A percentile compares a stretch with the other conserved stretches of the same genome.
Conservation (phyloP, 2,113 vertebrate species). For the Columba janthina region DNA sequence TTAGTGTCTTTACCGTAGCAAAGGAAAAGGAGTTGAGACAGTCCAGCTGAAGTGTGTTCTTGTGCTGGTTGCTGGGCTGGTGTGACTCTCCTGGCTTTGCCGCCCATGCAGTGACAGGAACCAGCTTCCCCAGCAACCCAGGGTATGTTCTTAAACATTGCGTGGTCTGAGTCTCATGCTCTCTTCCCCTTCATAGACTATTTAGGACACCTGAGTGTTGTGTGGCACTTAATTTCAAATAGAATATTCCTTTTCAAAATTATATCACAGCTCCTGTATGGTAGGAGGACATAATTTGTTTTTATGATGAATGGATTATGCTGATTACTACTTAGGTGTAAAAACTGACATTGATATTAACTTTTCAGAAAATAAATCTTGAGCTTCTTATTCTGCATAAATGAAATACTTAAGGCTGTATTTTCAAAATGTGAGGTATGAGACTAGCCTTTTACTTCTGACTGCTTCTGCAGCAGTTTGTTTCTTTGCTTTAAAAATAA, state of each 20-base stretch:
- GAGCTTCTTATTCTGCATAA: background rate
- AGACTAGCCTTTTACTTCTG: background rate
- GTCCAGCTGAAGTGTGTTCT: background rate
- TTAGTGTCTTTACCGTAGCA: background rate
- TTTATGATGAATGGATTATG: background rate
- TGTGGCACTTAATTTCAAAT: background rate
- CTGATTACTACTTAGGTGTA: background rate
- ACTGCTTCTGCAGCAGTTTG: background rate
- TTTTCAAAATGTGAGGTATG: background rate
- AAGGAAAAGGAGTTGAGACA: rapidly evolving
- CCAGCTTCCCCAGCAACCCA: background rate
- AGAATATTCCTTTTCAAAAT: background rate
- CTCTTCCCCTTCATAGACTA: no score
- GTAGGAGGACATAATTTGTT: background rate
- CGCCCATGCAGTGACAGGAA: background rate
- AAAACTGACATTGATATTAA: background rate
- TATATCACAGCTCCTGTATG: background rate
- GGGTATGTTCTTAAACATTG: rapidly evolving
- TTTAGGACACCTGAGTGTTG: background rate
- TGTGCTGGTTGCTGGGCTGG: background rate
- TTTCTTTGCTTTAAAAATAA: background rate
- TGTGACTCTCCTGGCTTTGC: background rate
- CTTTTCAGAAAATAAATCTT: background rate
- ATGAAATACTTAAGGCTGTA: background rate
- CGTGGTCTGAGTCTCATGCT: rapidly evolving